Evolutionary conservation across 2,888 invertebrate genomes (phyloP), one percentile per base, ranked within the genome.

Genomic region (Nezara viridula): DNA sequence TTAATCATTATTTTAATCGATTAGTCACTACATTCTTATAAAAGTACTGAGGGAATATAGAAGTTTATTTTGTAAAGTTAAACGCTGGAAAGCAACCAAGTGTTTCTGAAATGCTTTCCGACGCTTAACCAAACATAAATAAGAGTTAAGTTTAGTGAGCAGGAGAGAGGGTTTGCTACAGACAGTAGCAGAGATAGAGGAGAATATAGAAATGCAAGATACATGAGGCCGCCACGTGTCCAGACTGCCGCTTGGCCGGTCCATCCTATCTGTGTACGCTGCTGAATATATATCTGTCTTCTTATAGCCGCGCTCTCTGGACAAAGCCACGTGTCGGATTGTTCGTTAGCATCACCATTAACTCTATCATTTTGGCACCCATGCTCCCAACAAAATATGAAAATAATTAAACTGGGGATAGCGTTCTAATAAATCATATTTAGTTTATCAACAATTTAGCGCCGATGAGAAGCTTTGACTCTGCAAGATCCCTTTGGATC

Each of bases 121-220:
- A n/a, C n/a, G n/a, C n/a, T n/a, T n/a, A n/a, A n/a, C 44, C 44
- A 37, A 21, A 32, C 1, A 1, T 7, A 37, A 21, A 6, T 73
- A 7, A 7, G 19, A 73, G 27, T 27, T 37, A 24, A 37, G 37
- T 73, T 73, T 37, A 37, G 66, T 37, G 32, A 73, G 5, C 66
- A 73, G 6, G 37, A 37, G 7, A 4, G 7, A 10, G 1, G 16
- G 37, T 1, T 73, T 7, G 27, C 14, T 27, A 1, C 37, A 21
- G 66, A 73, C 66, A 73, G 66, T 37, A 73, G 66, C 66, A 19
- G 66, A 73, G 66, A 66, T 66, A 66, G 9, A 37, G 21, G 19
- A 37, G 66, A 73, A 73, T 37, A 73, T 73, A 73, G 66, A 32
- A 32, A 73, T 73, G 66, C 66, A 73, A 73, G 66, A 37, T 73